Conservation (phyloP, 2,888 invertebrate genomes). For the Tortricodes alternella region DNA sequence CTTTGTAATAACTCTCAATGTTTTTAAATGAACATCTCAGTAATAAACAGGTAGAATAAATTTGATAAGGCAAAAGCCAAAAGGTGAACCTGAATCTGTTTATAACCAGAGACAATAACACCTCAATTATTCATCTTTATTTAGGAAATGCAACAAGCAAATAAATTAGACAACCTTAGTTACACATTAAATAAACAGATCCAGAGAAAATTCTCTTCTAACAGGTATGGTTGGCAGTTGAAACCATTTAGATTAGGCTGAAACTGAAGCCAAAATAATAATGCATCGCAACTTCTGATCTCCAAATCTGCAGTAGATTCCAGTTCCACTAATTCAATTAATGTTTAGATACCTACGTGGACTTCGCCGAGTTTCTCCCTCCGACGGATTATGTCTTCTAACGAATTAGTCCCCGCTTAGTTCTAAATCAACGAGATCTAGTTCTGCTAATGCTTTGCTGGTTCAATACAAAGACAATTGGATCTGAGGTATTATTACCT, state of each 20-base stretch:
- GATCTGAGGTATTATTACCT: neutral
- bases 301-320: neutral
- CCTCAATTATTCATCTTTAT: too few species aligned
- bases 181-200: too few species aligned
- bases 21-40: too few species aligned
- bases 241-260: neutral
- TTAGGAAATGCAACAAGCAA: too few species aligned
- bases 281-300: slow-evolving; percentile 1
- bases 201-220: too few species aligned
- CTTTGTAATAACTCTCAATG: too few species aligned
- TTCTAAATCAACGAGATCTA: slow-evolving; percentile 20
- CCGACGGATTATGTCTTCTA: slow-evolving; percentile 22
- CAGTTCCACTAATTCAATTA: slow-evolving; percentile 44
- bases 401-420: slow-evolving; percentile 22
- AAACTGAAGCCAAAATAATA: neutral
- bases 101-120: too few species aligned
- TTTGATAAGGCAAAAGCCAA: too few species aligned
- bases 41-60: too few species aligned
- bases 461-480: neutral
- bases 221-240: too few species aligned
- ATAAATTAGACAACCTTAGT: too few species aligned
- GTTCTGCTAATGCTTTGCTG: neutral
- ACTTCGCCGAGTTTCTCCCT: slow-evolving; percentile 33
- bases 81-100: too few species aligned
- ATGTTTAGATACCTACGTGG: slow-evolving; percentile 32